Percentiles rank a stretch among this genome's conserved stretches.
These are phyloP conservation scores for Mantis religiosa DNA, from an alignment of 2,888 invertebrate species.

Conservation along the genomic window DNA sequence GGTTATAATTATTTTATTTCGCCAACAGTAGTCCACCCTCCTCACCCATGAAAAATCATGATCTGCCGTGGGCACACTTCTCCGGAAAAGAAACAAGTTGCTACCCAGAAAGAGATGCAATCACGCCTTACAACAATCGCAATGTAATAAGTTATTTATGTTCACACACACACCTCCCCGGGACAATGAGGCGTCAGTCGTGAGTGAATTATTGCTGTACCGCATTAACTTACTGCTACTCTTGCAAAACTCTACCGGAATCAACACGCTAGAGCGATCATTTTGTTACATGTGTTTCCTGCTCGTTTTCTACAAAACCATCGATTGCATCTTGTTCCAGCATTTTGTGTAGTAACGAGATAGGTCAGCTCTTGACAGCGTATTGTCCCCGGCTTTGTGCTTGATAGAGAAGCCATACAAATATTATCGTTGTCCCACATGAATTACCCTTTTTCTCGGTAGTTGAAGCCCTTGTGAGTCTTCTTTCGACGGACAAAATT, in stretches of 20 bases:
- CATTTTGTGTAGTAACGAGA: too few relatives aligned
- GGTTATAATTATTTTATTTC: not conserved
- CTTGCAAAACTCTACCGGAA: not conserved
- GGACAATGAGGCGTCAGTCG: not conserved
- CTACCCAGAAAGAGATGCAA: not conserved
- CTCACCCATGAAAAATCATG: not conserved
- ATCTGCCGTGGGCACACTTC: not conserved
- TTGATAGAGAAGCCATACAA: too few relatives aligned
- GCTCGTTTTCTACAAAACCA: too few relatives aligned
- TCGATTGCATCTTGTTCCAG: too few relatives aligned
- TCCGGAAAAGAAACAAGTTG: not conserved
- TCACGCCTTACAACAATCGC: not conserved
- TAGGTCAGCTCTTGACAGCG: too few relatives aligned
- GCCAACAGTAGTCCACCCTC: not conserved
- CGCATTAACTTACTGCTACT: not conserved
- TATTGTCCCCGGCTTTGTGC: too few relatives aligned
- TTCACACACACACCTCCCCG: not conserved
- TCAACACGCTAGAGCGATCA: too few relatives aligned
- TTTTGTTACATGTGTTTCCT: too few relatives aligned
- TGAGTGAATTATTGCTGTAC: not conserved
- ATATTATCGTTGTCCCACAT: too few relatives aligned
- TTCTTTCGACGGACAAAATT: too few relatives aligned
- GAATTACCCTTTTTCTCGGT: too few relatives aligned
- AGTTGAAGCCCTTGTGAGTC: too few relatives aligned
- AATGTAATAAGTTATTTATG: not conserved